Evolutionary conservation across 2,113 vertebrate genomes (phyloP).

Genomic region (Labrus mixtus): DNA sequence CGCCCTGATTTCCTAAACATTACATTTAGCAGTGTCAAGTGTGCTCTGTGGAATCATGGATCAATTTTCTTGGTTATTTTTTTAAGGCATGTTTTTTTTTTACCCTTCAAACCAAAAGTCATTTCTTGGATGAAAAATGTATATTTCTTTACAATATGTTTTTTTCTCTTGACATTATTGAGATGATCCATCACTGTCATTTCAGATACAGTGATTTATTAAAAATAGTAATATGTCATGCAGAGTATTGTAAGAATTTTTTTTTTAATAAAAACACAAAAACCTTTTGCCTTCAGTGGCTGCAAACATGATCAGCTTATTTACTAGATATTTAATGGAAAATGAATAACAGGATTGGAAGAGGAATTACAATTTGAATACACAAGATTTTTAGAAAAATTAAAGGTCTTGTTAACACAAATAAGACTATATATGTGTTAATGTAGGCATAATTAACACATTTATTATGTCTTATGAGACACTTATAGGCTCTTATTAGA

Average conservation of each 20-base stretch:
- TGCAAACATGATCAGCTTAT: too few relatives aligned
- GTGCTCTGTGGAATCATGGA: slow-evolving; percentile 37
- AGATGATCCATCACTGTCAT: slow-evolving; percentile 36
- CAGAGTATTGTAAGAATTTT: background rate
- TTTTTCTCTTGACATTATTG: slow-evolving; percentile 1
- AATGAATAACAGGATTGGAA: too few relatives aligned
- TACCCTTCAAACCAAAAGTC: background rate
- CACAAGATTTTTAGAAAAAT: too few relatives aligned
- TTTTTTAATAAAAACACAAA: too few relatives aligned
- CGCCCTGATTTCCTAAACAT: slow-evolving; percentile 39
- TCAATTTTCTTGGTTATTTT: slow-evolving; percentile 42
- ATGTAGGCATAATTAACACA: too few relatives aligned
- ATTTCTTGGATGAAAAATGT: slow-evolving; percentile 16
- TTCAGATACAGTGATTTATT: slow-evolving; percentile 8
- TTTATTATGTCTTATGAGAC: too few relatives aligned
- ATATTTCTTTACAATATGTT: background rate
- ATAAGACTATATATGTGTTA: too few relatives aligned
- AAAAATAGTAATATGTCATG: background rate
- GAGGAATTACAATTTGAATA: too few relatives aligned
- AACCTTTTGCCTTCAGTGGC: too few relatives aligned
- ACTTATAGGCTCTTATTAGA: too few relatives aligned
- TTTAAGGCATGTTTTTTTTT: slow-evolving; percentile 12
- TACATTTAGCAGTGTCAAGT: slow-evolving; percentile 41
- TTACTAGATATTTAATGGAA: too few relatives aligned
- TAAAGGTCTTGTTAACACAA: too few relatives aligned